Evolutionary conservation across 2,113 vertebrate genomes (phyloP), one percentile per base, ranked within the genome.

Genomic region (Paraplagusia blochii): DNA sequence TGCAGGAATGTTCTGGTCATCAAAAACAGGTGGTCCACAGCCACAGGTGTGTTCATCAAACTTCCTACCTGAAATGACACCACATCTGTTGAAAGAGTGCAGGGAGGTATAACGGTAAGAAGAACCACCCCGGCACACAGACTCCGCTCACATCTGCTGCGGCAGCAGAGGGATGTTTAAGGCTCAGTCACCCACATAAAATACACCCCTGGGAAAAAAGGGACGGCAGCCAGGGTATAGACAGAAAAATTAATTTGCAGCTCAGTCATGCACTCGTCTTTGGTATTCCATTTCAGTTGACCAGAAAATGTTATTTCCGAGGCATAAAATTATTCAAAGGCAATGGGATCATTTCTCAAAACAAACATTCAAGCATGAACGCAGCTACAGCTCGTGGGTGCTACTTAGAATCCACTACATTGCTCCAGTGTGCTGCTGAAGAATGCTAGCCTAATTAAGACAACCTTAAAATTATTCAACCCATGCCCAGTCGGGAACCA

Each of bases 281-380:
- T 36, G 55, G 61, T 58, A 73, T 40, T 55, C 58, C 57, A 17
- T 18, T 51, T 60, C 72, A 87, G 85, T 84, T 58, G 71, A 64
- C 82, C 76, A 69, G 74, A 85, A 87, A 83, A 86, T 72, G 64
- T 55, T 68, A 79, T 87, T 78, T 50, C 38, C 13, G 38, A 43
- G 65, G 81, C 81, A 75, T 85, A 68, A 75, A 53, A 83, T 81
- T 74, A 53, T 38, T 63, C 40, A 49, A 52, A 63, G 67, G 71
- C 77, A 83, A 76, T 65, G 49, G 80, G 72, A 80, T 84, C 45
- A 62, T 74, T 80, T 64, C 61, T 69, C 19, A 62, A 81, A 56
- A 72, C 57, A 15, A 43, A 79, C 57, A 79, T 75, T 68, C 75
- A 78, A 72, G 74, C 75, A 63, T 61, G 43, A 58, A 63, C 38